Evolutionary conservation across 2,797 vertebrate genomes (phyloP), one percentile per base, ranked within the genome.

Genomic region (Gambelia wislizenii): DNA sequence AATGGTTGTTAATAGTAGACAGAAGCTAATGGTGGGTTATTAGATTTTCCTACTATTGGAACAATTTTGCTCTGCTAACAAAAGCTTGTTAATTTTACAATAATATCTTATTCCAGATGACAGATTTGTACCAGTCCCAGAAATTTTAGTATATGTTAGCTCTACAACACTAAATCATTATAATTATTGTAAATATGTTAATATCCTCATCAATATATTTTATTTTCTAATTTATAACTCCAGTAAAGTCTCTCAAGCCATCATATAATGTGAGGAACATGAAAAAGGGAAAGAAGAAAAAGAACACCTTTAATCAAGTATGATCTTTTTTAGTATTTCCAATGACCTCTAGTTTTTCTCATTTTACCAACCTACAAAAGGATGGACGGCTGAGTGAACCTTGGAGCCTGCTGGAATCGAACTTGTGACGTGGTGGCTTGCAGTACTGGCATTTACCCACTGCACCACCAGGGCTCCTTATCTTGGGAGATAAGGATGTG

Each of bases 221-320:
- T 61, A 59, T 30, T 85, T 30, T 75, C 25, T 61, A 59, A 76
- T 33, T 83, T 27, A 78, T 76, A 74, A 13, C 42, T 79, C 52
- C 83, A 85, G 83, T 80, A 16, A 89, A 85, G 78, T 54, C 74
- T 69, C 84, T 78, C 42, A 89, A 74, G 64, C 33, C 14, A 49
- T 33, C 76, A 49, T 39, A 12, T 85, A 89, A 49, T 49, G n/a
- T 30, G 13, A 79, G 8, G 25, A 61, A 8, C 39, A 20, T 79
- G 61, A 89, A 85, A 49, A 69, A 85, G 33, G 76, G 42, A 72
- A 85, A 79, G 42, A 54, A 89, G 75, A 89, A 85, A 80, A 80
- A 59, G 67, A 54, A 89, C 25, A 47, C 47, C 39, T 2, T 79
- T 56, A 9, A n/a, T 36, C 64, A 89, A 33, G 88, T 80, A 89